phyloP scores from a whole-genome alignment of 2,888 invertebrate genomes.

The Masnerella sp. region DNA sequence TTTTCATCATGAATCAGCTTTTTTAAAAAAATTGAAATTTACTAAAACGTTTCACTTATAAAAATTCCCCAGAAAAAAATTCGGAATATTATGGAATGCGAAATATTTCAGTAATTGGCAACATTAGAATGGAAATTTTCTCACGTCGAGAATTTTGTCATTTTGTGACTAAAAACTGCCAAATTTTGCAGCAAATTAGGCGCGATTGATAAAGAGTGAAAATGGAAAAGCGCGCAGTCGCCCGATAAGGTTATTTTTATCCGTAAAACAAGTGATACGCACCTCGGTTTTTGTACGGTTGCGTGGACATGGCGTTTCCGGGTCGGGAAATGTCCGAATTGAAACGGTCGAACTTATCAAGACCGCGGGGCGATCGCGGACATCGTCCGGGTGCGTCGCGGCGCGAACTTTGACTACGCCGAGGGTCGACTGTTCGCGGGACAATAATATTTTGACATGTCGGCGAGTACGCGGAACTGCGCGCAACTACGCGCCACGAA shows the following conservation, averaged over 20 bases:
- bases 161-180: no score
- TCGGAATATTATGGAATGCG: no score
- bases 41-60: no score
- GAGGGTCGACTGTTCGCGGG: conserved; percentile 23
- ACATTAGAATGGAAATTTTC: no score
- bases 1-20: no score
- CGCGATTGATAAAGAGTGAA: no score
- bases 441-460: conserved; percentile 49
- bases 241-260: conserved; percentile 56
- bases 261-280: conserved; percentile 28
- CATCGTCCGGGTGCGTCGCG: conserved; percentile 12
- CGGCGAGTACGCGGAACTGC: conserved; percentile 13
- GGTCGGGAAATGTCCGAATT: conserved; percentile 15
- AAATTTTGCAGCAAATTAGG: no score
- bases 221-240: no score
- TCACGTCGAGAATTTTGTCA: no score
- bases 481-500: neutral
- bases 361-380: neutral
- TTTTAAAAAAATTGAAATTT: no score
- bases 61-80: no score
- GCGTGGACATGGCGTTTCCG: conserved; percentile 38
- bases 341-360: conserved; percentile 9
- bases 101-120: no score
- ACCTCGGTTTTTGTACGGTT: conserved; percentile 55
- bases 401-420: neutral